Base-by-base conservation (phyloP, 37 sponge, comb jelly and placozoan genomes). In the Ianthella basta region DNA sequence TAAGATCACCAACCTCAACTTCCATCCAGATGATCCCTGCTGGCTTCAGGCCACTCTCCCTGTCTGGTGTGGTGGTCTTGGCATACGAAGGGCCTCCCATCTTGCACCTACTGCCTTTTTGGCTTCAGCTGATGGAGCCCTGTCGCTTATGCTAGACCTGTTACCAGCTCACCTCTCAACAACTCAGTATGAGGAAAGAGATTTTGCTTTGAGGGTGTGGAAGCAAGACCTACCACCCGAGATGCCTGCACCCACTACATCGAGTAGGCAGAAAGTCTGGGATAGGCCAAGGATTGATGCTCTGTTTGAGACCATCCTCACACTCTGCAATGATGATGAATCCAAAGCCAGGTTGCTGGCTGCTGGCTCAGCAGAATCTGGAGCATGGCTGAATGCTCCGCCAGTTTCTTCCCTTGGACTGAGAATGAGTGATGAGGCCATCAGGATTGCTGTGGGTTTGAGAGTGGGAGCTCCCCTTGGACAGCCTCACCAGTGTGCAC, bases 1-100 rank as follows among this genome's bases (percentile, higher is more conserved):
- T 30, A 72, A 14, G 20, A 72, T 85, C 36, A 33, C 44, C 59
- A 85, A 89, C 36, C 33, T 89, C 36, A 1, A 80, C 10, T 57
- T 85, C 39, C 37, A 33, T 0, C 60, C 60, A 55, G 56, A 25
- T 57, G 79, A 84, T 44, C 78, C 85, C 35, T 72, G 75, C 33
- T 89, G 85, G 89, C 29, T 55, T 24, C 85, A 89, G 54, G 81
- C 89, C 24, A 85, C 82, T 55, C 86, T 89, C 24, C 89, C 85
- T 53, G 85, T 82, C 15, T 56, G 55, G 13, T 55, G 8, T 16
- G 89, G 89, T 23, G 85, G 89, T 20, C 82, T 89, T 56, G 89
- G 82, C 27, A 67, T 84, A 55, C 25, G 87, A 73, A 81, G 74
- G 39, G 82, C 15, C 35, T 74, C 57, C 29, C 72, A 89, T 37